Base-by-base conservation (phyloP, 2,113 vertebrate species). In the Suncus etruscus region DNA sequence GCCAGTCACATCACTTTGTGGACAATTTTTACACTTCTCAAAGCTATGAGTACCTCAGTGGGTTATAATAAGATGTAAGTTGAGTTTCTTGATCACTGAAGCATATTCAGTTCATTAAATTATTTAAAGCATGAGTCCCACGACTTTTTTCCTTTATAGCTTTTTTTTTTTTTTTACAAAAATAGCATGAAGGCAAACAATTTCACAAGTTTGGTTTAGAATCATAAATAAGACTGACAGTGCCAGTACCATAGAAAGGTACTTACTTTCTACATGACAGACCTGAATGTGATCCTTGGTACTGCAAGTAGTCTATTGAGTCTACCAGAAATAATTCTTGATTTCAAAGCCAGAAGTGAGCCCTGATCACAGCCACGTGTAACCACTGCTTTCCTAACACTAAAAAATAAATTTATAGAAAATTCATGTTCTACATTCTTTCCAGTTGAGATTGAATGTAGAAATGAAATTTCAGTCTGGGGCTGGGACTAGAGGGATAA, bases 91-190 rank as follows among this genome's bases (percentile, higher is more conserved):
- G 75, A 81, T 84, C 48, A 68, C 54, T 63, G 25, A 74, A 85
- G 63, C 77, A 87, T 27, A 87, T 1, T n/a, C 12, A 82, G n/a
- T 39, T 48, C 27, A 51, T 16, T 92, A 58, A 79, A 88, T 90
- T 85, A 82, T 86, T 82, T 92, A 93, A 90, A 90, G 80, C 29
- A 47, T 58, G 63, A 63, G 58, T 15, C 51, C 68, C 65, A 80
- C 18, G 16, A 68, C 50, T 70, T 45, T 51, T 87, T 91, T 87
- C 63, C 31, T 20, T 91, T 89, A 22, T 58, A 77, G 20, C 22
- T 6, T 90, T 22, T 47, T 91, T 29, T 75, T 22, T 6, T 90
- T 22, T 47, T 91, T 29, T 75, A 83, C 63, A 73, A 73, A 83
- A 8, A 65, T 39, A 83, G 1, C 63, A 24, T 90, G 45, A 87